Base-by-base conservation (phyloP, 2,888 invertebrate species). In the Xestobium rufovillosum region DNA sequence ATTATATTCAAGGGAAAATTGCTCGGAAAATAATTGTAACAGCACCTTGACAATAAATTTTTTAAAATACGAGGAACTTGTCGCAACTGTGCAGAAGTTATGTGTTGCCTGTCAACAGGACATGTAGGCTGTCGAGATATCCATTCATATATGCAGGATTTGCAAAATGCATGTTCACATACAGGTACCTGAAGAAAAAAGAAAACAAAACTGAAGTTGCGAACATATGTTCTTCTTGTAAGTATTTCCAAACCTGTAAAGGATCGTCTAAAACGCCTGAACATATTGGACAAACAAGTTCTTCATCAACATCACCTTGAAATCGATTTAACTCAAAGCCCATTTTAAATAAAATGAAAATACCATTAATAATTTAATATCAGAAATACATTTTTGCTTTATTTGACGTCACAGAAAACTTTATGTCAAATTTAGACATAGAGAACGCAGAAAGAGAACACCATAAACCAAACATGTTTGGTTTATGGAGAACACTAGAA, bases 101-200 rank as follows among this genome's bases (percentile, higher is more conserved):
- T 83, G 33, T 84, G 78, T 60, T 88, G 89, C 35, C 95, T 77
- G 68, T 96, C 95, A 29, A 95, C 85, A 3, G 95, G 95, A 60
- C 95, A 96, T 19, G 89, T 92, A 11, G 89, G 90, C 63, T 94
- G 92, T 33, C 89, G 78, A 47, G 85, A 84, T 48, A 95, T 78
- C 95, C 95, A 96, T 68, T 94, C 91, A 43, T 85, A 85, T 54
- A 96, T 96, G 66, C 95, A 96, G 32, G 78, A 79, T 53, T 83
- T 79, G 65, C 95, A 96, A 68, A 95, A 96, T 38, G 94, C 92
- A 70, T 96, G 95, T 64, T 96, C 95, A 67, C 95, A 96, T 53
- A 82, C 80, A 33, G 91, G 91, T 36, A 94, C 92, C 92, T 91
- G 64, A 31, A 68, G 66, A 19, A 19, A 8, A 19, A 8, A 19